phyloP scores from a whole-genome alignment of 1,140 invertebrate species.

The Conus ventricosus region DNA sequence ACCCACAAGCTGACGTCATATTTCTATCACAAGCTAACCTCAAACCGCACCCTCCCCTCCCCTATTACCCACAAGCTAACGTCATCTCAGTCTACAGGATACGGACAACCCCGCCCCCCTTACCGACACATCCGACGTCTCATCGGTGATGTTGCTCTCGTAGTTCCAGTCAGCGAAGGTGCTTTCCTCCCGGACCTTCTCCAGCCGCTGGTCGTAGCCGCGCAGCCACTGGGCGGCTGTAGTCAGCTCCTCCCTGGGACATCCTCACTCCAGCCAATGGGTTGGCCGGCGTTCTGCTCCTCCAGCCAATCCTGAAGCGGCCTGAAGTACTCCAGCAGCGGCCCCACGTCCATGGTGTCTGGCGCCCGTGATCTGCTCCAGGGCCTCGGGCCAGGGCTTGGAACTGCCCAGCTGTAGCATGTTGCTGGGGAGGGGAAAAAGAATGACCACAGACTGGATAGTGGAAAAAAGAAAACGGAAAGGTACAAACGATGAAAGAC shows the following conservation, averaged over 20 bases:
- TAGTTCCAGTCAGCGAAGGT: conserved; percentile 54
- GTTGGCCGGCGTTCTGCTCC: conserved; percentile 55
- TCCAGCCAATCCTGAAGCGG: conserved; percentile 83
- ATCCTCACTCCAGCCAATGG: conserved; percentile 36
- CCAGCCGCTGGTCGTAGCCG: conserved; percentile 45
- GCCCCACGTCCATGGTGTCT: conserved; percentile 82
- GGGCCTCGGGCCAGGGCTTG: conserved; percentile 86
- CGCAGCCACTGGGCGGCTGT: conserved; percentile 46
- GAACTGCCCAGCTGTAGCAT: conserved; percentile 88
- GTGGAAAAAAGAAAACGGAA: too few relatives aligned
- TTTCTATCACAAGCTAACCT: too few relatives aligned
- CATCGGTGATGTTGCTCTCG: conserved; percentile 62
- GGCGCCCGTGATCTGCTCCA: conserved; percentile 87
- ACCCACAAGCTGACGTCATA: too few relatives aligned
- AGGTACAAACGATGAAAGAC: too few relatives aligned
- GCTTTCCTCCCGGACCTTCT: conserved; percentile 24
- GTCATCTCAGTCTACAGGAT: too few relatives aligned
- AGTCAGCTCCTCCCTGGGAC: conserved; percentile 30
- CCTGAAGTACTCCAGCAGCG: conserved; percentile 76
- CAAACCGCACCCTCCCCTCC: too few relatives aligned
- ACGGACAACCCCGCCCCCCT: background rate
- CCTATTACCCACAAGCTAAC: too few relatives aligned
- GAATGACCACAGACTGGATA: too few relatives aligned
- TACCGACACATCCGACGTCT: conserved; percentile 55
- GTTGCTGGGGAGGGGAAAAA: conserved; percentile 74